Percentiles rank a stretch among this genome's conserved stretches.
phyloP scores from a whole-genome alignment of 1,140 invertebrate species.

The Drosophila kepulauana region DNA sequence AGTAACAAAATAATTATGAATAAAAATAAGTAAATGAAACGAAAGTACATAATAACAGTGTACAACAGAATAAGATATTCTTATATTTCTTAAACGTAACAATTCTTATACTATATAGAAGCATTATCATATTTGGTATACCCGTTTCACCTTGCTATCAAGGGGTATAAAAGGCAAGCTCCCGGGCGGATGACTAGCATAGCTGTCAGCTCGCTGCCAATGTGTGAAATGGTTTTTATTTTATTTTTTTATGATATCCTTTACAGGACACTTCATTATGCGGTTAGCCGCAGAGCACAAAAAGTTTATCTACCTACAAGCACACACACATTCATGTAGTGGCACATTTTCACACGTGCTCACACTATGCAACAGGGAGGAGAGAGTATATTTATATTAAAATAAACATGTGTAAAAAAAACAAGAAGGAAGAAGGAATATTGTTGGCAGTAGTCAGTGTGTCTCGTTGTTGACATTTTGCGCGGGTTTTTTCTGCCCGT shows the following conservation, averaged over 20 bases:
- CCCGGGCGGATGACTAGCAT: slow-evolving; percentile 11
- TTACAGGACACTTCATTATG: slow-evolving; percentile 70
- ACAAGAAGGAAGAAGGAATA: slow-evolving; percentile 37
- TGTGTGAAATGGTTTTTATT: slow-evolving; percentile 34
- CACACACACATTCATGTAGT: not conserved
- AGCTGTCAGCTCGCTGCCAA: slow-evolving; percentile 31
- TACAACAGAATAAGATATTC: no score
- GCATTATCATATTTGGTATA: not conserved
- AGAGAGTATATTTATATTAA: slow-evolving; percentile 17
- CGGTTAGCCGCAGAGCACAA: slow-evolving; percentile 48
- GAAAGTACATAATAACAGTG: no score
- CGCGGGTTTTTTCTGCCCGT: slow-evolving; percentile 26
- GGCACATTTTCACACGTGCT: not conserved
- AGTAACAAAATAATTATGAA: no score
- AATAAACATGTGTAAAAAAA: slow-evolving; percentile 45
- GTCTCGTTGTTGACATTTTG: slow-evolving; percentile 20
- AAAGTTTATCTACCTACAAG: slow-evolving; percentile 39
- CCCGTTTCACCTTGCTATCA: not conserved
- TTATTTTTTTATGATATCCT: slow-evolving; percentile 58
- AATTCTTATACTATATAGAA: no score
- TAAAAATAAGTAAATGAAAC: no score
- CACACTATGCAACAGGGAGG: not conserved
- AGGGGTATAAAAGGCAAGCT: not conserved
- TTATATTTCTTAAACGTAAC: no score
- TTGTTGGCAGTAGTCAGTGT: slow-evolving; percentile 5